These are phyloP conservation scores for Clivina fossor DNA, from an alignment of 2,888 invertebrate genomes.

Conservation along the genomic window DNA sequence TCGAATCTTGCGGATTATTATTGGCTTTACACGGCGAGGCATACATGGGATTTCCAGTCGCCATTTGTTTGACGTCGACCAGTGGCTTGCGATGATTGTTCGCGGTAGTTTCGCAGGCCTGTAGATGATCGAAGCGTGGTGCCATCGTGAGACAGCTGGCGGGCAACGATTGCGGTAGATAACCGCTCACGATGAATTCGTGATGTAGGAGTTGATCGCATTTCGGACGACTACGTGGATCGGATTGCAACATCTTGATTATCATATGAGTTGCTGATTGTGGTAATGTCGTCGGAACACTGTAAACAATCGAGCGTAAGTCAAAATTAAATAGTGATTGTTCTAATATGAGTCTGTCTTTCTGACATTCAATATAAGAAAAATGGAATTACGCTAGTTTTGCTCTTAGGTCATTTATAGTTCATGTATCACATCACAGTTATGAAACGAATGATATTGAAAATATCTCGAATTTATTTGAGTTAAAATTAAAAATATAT, in stretches of 20 bases:
- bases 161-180: slow-evolving; percentile 82
- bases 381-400: too few species aligned
- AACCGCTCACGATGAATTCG: slow-evolving; percentile 74
- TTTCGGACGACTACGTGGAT: slow-evolving; percentile 79
- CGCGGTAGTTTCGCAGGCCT: slow-evolving; percentile 41
- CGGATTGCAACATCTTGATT: slow-evolving; percentile 77
- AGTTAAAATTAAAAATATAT: too few species aligned
- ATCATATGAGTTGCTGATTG: slow-evolving; percentile 76
- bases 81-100: slow-evolving; percentile 66
- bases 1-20: slow-evolving; percentile 47
- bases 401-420: too few species aligned
- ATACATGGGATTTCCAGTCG: slow-evolving; percentile 33
- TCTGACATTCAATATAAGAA: too few species aligned
- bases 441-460: too few species aligned
- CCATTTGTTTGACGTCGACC: slow-evolving; percentile 50
- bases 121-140: slow-evolving; percentile 80
- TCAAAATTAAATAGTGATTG: too few species aligned
- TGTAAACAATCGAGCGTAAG: too few species aligned
- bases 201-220: slow-evolving; percentile 74
- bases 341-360: too few species aligned
- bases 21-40: slow-evolving; percentile 42
- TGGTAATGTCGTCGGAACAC: slow-evolving; percentile 66
- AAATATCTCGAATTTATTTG: too few species aligned
- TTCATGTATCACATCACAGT: too few species aligned
- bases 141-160: slow-evolving; percentile 92